Percentiles rank a stretch among this genome's conserved stretches.
These are phyloP conservation scores for Frankliniella intonsa DNA, from an alignment of 2,888 invertebrate genomes.

Conservation along the genomic window DNA sequence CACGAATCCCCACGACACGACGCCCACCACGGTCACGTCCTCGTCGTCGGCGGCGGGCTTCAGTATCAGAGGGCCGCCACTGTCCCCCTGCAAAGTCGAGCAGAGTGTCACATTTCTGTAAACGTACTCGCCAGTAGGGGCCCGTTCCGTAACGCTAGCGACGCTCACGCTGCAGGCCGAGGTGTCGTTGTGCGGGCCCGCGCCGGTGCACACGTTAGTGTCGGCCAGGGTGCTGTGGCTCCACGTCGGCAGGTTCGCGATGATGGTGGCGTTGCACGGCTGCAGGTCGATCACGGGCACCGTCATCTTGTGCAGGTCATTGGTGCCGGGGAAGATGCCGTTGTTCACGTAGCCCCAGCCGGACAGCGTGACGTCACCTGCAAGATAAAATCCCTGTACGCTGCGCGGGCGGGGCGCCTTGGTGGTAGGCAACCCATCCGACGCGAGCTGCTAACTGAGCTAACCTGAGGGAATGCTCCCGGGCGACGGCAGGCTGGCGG, in stretches of 20 bases:
- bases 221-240: not conserved
- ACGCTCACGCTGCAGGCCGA: not conserved
- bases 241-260: not conserved
- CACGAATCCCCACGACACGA: constrained; percentile 51
- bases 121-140: not conserved
- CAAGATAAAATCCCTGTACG: not conserved
- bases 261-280: not conserved
- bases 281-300: not conserved
- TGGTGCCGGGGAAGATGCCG: not conserved
- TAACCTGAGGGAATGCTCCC: not conserved
- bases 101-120: not conserved
- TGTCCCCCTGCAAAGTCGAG: constrained; percentile 44
- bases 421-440: not conserved
- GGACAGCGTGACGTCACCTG: not conserved
- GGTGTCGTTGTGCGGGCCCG: not conserved
- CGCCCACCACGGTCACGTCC: constrained; percentile 46
- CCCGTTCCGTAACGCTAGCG: not conserved
- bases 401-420: not conserved
- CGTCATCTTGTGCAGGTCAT: not conserved
- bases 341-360: constrained; percentile 9
- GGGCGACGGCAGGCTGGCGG: not conserved
- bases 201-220: not conserved
- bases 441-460: not conserved
- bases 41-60: constrained; percentile 37
- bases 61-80: constrained; percentile 45